Evolutionary conservation across 2,113 vertebrate genomes (phyloP), one percentile per base, ranked within the genome.

Genomic region (Meriones unguiculatus): DNA sequence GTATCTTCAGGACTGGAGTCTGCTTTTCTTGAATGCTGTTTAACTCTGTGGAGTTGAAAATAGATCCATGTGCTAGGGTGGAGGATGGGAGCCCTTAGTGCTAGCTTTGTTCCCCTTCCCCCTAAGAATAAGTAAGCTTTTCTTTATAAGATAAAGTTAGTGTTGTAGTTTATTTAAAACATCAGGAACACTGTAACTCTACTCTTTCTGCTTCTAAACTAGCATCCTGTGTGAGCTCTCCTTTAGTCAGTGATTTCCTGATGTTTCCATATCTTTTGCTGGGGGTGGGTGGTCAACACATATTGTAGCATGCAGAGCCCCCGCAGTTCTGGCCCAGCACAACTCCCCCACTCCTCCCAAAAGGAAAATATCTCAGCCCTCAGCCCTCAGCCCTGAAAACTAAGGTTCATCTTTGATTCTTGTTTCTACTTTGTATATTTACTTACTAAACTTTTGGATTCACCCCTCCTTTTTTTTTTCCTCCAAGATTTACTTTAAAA

Each of bases 81-180:
- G 82, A 94, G 52, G 46, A 25, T 67, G 25, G 59, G 78, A 81
- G 54, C 38, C 5, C 57, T 22, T 38, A 24, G 22, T 25, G 57
- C 75, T 88, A 15, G 7, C 24, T 38, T 35, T 93, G 52, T 65
- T 25, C 30, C 9, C 64, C 15, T 9, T 12, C n/a, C 14, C 9
- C 64, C n/a, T 76, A 75, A 72, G 77, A 70, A 54, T 69, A 93
- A 70, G 46, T 82, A 76, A 25, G 14, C 46, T 87, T 93, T 75
- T 84, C 72, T 96, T 84, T 11, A n/a, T 76, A 65, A 92, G 64
- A 25, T 90, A 76, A 95, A 57, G 32, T 81, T 94, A 84, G 14
- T 15, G 13, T 92, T 22, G 25, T 32, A 50, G 13, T 92, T 59
- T 67, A 13, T 95, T 87, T 87, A 57, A 89, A 93, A 78, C 84